Evolutionary conservation across 1,140 invertebrate genomes (phyloP).

Genomic region (Bicyclus anynana): DNA sequence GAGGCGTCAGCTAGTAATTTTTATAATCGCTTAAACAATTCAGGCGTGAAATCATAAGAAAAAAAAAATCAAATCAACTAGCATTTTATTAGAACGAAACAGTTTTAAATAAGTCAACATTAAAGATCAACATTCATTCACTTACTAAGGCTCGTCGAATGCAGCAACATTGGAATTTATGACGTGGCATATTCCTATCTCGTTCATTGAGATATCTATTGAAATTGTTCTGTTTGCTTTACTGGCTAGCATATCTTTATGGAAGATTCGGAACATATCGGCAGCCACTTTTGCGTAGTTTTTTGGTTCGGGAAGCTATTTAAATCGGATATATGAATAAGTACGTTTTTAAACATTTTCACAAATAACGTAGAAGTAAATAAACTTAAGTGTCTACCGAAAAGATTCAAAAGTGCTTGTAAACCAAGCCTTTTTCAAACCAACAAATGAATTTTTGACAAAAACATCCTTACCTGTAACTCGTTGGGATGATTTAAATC

Average conservation of each 20-base stretch:
- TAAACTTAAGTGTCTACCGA: too few relatives aligned
- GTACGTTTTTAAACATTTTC: not conserved
- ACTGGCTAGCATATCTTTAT: slow-evolving; percentile 56
- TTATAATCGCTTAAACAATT: too few relatives aligned
- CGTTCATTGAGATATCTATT: slow-evolving; percentile 77
- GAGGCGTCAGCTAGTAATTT: too few relatives aligned
- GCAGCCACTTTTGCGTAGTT: slow-evolving; percentile 52
- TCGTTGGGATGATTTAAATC: slow-evolving; percentile 25
- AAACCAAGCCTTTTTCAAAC: too few relatives aligned
- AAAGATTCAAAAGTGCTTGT: too few relatives aligned
- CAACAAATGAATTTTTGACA: too few relatives aligned
- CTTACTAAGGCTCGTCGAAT: slow-evolving; percentile 55
- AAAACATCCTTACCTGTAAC: slow-evolving; percentile 27
- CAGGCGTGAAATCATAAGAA: too few relatives aligned
- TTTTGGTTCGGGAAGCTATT: slow-evolving; percentile 40
- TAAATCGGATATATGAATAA: not conserved
- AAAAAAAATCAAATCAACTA: too few relatives aligned
- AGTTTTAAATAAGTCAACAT: too few relatives aligned
- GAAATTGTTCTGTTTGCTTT: slow-evolving; percentile 55
- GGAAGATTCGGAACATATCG: slow-evolving; percentile 62
- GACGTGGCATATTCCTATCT: slow-evolving; percentile 81
- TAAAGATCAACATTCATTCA: slow-evolving; percentile 1
- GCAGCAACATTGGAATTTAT: slow-evolving; percentile 78
- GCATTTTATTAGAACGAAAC: too few relatives aligned
- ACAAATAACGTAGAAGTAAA: too few relatives aligned